Conservation (phyloP, 1,140 invertebrate species). For the Reticulitermes speratus region DNA sequence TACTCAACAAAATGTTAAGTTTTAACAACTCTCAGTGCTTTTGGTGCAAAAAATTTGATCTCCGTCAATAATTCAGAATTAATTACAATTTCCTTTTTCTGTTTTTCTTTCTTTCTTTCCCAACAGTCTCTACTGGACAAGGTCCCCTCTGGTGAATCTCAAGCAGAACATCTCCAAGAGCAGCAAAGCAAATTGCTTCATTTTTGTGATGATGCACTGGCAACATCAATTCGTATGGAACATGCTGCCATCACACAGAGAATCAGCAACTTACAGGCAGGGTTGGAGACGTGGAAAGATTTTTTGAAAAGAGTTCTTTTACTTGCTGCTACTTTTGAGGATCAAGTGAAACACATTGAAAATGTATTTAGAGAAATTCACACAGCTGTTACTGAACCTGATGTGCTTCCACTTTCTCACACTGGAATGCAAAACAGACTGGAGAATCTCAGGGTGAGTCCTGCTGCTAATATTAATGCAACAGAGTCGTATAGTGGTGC, state of each 20-base stretch:
- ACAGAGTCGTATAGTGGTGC: no score
- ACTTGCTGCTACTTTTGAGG: conserved; percentile 60
- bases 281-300: conserved; percentile 77
- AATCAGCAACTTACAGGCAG: conserved; percentile 73
- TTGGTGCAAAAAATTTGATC: no score
- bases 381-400: background rate
- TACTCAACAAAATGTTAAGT: no score
- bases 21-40: no score
- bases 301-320: conserved; percentile 64
- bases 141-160: conserved; percentile 64
- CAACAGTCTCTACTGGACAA: conserved; percentile 58
- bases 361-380: conserved; percentile 54
- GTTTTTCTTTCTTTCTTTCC: conserved; percentile 25
- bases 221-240: conserved; percentile 76
- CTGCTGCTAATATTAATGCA: no score
- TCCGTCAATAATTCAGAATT: no score
- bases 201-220: conserved; percentile 72
- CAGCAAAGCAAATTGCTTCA: conserved; percentile 69
- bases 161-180: conserved; percentile 59
- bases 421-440: conserved; percentile 36
- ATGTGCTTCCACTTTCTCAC: conserved; percentile 30
- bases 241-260: conserved; percentile 71
- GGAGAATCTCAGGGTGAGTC: conserved; percentile 33
- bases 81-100: background rate
- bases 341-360: conserved; percentile 56